phyloP scores from a whole-genome alignment of 2,888 invertebrate genomes.

The Rhagophthalmus giganteus region DNA sequence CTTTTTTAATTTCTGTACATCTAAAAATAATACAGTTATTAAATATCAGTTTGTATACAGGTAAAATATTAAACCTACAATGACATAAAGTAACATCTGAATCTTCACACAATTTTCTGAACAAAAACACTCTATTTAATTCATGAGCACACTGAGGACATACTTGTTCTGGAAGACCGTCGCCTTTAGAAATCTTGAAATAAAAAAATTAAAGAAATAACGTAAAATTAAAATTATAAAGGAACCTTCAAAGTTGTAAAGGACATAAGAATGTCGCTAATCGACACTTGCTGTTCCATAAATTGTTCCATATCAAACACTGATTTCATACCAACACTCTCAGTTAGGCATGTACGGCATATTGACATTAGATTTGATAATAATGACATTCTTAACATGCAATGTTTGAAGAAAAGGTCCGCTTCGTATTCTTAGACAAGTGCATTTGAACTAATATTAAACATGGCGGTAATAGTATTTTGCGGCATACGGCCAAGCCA shows the following conservation, averaged over 20 bases:
- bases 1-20: no score
- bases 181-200: constrained; percentile 41
- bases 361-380: constrained; percentile 23
- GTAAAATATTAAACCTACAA: constrained; percentile 11
- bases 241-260: constrained; percentile 41
- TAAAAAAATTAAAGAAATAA: constrained; percentile 2
- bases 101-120: constrained; percentile 45
- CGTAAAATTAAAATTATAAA: background rate
- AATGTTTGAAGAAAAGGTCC: no score
- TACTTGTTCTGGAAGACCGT: constrained; percentile 47
- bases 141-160: constrained; percentile 44
- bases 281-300: constrained; percentile 33
- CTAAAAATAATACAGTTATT: no score
- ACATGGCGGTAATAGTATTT: no score
- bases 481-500: no score
- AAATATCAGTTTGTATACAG: no score
- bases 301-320: constrained; percentile 35
- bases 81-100: constrained; percentile 42
- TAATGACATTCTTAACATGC: constrained; percentile 28
- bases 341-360: constrained; percentile 40
- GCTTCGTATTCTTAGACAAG: no score
- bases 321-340: constrained; percentile 34
- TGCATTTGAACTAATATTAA: no score
- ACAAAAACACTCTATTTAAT: constrained; percentile 42
- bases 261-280: constrained; percentile 40